phyloP scores from a whole-genome alignment of 2,113 vertebrate genomes.

The Ifrita kowaldi region DNA sequence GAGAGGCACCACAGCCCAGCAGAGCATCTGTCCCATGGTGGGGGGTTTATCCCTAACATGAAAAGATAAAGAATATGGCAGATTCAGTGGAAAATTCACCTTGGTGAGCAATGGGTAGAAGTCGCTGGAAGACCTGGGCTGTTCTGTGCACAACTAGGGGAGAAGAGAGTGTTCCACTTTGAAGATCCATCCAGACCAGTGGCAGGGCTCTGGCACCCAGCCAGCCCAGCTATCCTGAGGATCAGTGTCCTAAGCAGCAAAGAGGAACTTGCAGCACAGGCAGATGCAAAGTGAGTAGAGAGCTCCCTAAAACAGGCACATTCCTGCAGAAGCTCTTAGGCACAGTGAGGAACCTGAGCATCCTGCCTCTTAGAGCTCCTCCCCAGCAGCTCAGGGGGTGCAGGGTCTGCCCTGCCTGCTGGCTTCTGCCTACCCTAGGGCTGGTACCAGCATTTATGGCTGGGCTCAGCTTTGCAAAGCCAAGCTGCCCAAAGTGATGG shows the following conservation, averaged over 20 bases:
- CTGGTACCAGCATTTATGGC: background rate
- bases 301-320: background rate
- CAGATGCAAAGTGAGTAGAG: background rate
- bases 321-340: background rate
- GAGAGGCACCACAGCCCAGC: background rate
- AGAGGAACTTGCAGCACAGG: background rate
- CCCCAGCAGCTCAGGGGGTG: background rate
- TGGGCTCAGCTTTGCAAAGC: background rate
- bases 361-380: background rate
- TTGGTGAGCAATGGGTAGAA: background rate
- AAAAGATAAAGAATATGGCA: background rate
- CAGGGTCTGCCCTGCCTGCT: background rate
- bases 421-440: background rate
- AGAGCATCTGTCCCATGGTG: background rate
- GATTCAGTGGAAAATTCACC: background rate
- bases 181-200: background rate
- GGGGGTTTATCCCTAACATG: background rate
- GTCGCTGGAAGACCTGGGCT: fast-evolving
- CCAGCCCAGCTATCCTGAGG: background rate
- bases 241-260: background rate
- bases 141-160: background rate
- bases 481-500: background rate
- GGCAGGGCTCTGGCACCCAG: background rate
- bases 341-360: background rate
- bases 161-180: background rate